A percentile compares a stretch with the other conserved stretches of the same genome.
phyloP scores from a whole-genome alignment of 2,113 vertebrate genomes.

The Microcebus tavaratra region DNA sequence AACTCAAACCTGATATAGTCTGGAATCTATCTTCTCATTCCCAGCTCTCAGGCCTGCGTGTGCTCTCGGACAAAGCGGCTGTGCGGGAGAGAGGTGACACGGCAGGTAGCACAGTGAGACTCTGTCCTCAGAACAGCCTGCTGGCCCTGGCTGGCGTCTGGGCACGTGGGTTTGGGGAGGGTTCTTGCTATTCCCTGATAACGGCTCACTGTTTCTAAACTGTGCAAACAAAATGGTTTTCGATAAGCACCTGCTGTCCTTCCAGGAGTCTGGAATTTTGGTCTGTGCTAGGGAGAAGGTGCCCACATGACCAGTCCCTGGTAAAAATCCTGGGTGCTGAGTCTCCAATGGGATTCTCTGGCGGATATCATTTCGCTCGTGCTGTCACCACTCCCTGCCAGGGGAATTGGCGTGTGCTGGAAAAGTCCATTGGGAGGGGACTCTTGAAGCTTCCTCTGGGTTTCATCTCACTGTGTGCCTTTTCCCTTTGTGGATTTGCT shows the following conservation, averaged over 20 bases:
- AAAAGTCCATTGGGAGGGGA: not conserved
- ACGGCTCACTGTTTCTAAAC: not conserved
- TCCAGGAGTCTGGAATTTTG: not conserved
- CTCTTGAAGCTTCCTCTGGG: not conserved
- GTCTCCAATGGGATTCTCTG: not conserved
- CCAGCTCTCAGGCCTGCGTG: not conserved
- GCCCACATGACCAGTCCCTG: not conserved
- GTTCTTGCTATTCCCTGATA: not conserved
- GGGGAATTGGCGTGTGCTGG: not conserved
- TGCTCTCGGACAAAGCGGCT: not conserved
- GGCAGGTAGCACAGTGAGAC: no score
- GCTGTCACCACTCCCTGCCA: not conserved
- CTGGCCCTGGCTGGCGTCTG: not conserved
- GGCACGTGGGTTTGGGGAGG: not conserved
- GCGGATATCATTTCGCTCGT: no score
- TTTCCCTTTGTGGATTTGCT: not conserved
- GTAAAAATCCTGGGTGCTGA: not conserved
- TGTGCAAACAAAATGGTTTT: not conserved
- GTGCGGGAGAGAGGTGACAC: not conserved
- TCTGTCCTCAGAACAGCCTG: not conserved
- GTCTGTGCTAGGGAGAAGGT: not conserved
- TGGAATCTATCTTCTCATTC: not conserved
- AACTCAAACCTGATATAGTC: rapidly evolving
- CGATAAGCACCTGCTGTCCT: not conserved
- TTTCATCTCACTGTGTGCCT: not conserved